Evolutionary conservation across 2,113 vertebrate species (phyloP), one percentile per base, ranked within the genome.

Genomic region (Colius striatus): DNA sequence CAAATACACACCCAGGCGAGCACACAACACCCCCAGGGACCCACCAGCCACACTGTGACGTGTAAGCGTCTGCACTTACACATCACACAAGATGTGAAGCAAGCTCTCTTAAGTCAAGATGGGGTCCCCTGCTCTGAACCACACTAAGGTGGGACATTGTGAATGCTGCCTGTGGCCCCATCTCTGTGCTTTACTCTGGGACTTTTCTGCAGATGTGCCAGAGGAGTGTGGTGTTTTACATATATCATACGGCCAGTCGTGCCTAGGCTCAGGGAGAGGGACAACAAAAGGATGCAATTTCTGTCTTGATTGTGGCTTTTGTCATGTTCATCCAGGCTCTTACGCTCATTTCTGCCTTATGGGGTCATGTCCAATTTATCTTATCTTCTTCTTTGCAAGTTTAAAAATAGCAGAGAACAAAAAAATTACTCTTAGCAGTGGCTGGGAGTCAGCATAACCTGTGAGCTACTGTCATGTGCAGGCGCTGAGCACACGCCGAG

Each of bases 281-380:
- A 85, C 62, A 82, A 95, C 76, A 94, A 94, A 96, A 90, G 90
- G 66, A 89, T 89, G 51, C 47, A 92, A 94, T 97, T 92, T 96
- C 26, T 94, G 84, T 53, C 87, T 96, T 97, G 93, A 96, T 95
- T 96, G 89, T 96, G 86, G 83, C 80, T 95, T 95, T 96, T 97
- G 74, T 96, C 62, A 53, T 84, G 72, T 75, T 97, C 87, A 75
- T 75, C 66, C 66, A 70, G 86, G 65, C 79, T 95, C 83, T 94
- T 96, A 87, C 25, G 71, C 45, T 93, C 81, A 80, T 93, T 96
- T 96, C 75, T 54, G 77, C 84, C 79, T 78, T 91, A 88, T 77
- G 45, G 67, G 95, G 86, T 94, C 90, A 62, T 73, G 86, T 95
- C 79, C 78, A 92, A 92, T 95, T 96, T 95, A 89, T 76, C 90